A percentile compares a stretch with the other conserved stretches of the same genome.
These are phyloP conservation scores for Chaenodraco wilsoni DNA, from an alignment of 2,797 vertebrate genomes.

Conservation along the genomic window DNA sequence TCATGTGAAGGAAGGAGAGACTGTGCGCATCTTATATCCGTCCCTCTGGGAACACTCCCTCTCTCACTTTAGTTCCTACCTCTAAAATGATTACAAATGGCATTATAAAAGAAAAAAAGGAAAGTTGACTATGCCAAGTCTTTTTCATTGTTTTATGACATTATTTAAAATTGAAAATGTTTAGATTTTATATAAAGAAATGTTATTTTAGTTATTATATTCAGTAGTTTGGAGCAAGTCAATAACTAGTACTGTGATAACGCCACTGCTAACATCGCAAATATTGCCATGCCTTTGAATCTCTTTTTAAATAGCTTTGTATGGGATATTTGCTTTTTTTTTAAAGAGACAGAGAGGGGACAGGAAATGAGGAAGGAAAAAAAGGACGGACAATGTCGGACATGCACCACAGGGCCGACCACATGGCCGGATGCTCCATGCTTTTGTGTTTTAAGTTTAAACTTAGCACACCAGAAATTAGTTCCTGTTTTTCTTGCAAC, in stretches of 20 bases:
- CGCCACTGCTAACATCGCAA: neutral
- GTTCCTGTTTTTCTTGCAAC: neutral
- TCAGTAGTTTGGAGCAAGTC: neutral
- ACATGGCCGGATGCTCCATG: neutral
- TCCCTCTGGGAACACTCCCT: conserved; percentile 54
- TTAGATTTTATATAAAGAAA: neutral
- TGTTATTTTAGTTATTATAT: neutral
- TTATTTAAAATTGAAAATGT: neutral
- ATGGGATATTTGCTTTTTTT: too few relatives aligned
- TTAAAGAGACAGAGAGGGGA: neutral
- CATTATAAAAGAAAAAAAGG: neutral
- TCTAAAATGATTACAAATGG: neutral
- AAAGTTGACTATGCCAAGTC: too few relatives aligned
- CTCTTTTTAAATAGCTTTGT: neutral
- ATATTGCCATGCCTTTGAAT: neutral
- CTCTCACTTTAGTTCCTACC: conserved; percentile 64
- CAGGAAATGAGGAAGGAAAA: conserved; percentile 8
- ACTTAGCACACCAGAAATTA: neutral
- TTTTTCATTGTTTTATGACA: neutral
- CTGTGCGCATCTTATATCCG: conserved; percentile 20
- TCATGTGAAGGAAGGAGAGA: conserved; percentile 38
- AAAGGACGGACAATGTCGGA: neutral
- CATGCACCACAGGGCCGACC: neutral
- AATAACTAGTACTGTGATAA: neutral
- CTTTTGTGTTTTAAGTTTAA: neutral